These are phyloP conservation scores for Amblyopsis rosae DNA, from an alignment of 2,113 vertebrate genomes.

Conservation along the genomic window DNA sequence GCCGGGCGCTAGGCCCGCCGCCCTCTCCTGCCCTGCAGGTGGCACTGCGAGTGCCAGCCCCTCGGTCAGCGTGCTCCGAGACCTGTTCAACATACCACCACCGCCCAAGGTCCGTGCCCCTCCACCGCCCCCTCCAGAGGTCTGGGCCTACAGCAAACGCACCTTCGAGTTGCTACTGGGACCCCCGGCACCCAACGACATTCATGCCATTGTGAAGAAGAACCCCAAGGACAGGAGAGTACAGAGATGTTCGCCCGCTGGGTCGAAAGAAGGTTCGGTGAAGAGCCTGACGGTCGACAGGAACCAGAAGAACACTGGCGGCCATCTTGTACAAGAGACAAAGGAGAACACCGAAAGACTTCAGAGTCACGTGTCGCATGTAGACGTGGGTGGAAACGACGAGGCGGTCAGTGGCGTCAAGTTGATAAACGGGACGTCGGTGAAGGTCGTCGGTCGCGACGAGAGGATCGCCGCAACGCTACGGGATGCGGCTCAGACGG, in stretches of 20 bases:
- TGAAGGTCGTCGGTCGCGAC: constrained; percentile 45
- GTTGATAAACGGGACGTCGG: constrained; percentile 50
- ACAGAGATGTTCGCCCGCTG: constrained; percentile 47
- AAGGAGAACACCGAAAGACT: constrained; percentile 49
- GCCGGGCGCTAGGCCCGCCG: constrained; percentile 53
- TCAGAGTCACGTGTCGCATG: constrained; percentile 11
- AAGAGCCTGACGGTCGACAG: constrained; percentile 47
- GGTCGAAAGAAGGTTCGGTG: constrained; percentile 44
- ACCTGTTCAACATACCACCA: constrained; percentile 85
- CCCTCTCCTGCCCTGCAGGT: constrained; percentile 45
- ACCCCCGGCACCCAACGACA: constrained; percentile 43
- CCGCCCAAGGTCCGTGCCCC: constrained; percentile 89
- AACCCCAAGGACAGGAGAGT: constrained; percentile 71
- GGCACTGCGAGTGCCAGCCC: constrained; percentile 34
- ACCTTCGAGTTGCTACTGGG: constrained; percentile 73
- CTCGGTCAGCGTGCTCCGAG: constrained; percentile 60
- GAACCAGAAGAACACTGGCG: constrained; percentile 46
- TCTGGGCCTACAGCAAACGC: constrained; percentile 74
- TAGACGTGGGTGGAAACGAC: constrained; percentile 45
- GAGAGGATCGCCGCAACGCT: constrained; percentile 32
- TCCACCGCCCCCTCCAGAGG: constrained; percentile 83
- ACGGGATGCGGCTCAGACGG: constrained; percentile 20
- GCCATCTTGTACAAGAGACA: constrained; percentile 1
- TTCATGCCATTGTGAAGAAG: constrained; percentile 53
- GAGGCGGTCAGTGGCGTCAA: constrained; percentile 59